Evolutionary conservation across 1,140 invertebrate genomes (phyloP), one percentile per base, ranked within the genome.

Genomic region (Apocrypta bakeri): DNA sequence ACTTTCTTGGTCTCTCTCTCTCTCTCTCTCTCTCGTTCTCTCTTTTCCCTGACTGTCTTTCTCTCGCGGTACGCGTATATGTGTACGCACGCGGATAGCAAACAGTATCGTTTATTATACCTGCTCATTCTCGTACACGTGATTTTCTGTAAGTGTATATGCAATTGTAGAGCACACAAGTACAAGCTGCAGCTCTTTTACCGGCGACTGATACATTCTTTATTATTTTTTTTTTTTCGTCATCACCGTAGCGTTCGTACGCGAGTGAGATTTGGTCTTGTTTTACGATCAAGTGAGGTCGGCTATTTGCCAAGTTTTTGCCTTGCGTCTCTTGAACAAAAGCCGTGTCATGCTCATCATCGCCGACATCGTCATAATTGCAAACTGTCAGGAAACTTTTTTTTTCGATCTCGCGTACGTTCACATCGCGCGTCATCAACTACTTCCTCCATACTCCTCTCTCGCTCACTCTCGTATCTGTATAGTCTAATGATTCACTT

Each of bases 1-100:
- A 91, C 90, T 90, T 91, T 90, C 89, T 61, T 88, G 84, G 82
- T 88, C 84, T 88, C 81, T 86, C 84, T 85, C 84, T 69, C 84
- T 78, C 84, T 83, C 80, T 82, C 84, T 79, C 83, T 74, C 33
- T 69, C 12, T 63, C 40, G 63, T 7, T 64, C 24, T 72, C 61
- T 56, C 33, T 68, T 27, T n/a, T 14, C 69, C 14, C n/a, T 40
- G 40, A 27, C 72, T 74, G 25, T 74, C 72, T 48, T 33, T 25
- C 25, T 29, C 72, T 27, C 72, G 33, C 33, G 33, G 33, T 37
- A 37, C 12, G 14, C 12, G 24, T 25, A 12, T 25, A 64, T 29
- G 12, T 63, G n/a, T 21, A 37, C 84, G 84, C 81, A 85, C 82
- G 74, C 85, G 83, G 82, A 81, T 80, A 84, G 83, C 82, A 77